phyloP scores from a whole-genome alignment of 1,140 invertebrate genomes.

The Leptinotarsa lineolata region DNA sequence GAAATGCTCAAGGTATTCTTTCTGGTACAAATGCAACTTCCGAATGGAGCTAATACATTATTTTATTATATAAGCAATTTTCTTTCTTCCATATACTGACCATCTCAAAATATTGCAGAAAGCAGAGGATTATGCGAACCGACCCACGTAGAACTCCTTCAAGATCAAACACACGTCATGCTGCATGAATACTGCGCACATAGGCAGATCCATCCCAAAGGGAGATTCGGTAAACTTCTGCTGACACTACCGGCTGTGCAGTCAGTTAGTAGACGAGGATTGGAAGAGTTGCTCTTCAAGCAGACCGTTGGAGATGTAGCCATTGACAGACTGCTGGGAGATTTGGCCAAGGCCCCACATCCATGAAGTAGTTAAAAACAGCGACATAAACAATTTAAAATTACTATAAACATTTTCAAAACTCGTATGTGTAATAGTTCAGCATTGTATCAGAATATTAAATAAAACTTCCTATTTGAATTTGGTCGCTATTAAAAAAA shows the following conservation, averaged over 20 bases:
- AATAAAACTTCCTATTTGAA: too few relatives aligned
- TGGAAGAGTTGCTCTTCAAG: conserved; percentile 72
- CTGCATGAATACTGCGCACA: conserved; percentile 68
- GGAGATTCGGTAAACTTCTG: conserved; percentile 70
- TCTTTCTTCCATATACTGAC: too few relatives aligned
- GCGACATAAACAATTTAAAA: too few relatives aligned
- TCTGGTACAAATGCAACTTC: too few relatives aligned
- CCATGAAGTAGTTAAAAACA: background rate
- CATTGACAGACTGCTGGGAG: conserved; percentile 69
- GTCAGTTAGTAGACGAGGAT: conserved; percentile 59
- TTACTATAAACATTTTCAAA: too few relatives aligned
- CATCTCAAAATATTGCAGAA: conserved; percentile 59
- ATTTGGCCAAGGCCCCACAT: conserved; percentile 59
- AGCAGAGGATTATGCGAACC: conserved; percentile 66
- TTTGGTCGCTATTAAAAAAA: too few relatives aligned
- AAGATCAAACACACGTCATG: conserved; percentile 78
- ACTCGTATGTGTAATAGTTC: too few relatives aligned
- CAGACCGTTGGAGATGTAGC: conserved; percentile 72
- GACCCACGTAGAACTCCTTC: conserved; percentile 68
- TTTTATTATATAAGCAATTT: background rate
- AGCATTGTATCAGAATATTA: too few relatives aligned
- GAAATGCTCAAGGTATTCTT: background rate
- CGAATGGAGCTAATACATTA: background rate
- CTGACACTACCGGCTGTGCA: conserved; percentile 68
- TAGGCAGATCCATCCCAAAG: conserved; percentile 57